phyloP scores from a whole-genome alignment of 2,113 vertebrate species.

The Scatophagus argus region DNA sequence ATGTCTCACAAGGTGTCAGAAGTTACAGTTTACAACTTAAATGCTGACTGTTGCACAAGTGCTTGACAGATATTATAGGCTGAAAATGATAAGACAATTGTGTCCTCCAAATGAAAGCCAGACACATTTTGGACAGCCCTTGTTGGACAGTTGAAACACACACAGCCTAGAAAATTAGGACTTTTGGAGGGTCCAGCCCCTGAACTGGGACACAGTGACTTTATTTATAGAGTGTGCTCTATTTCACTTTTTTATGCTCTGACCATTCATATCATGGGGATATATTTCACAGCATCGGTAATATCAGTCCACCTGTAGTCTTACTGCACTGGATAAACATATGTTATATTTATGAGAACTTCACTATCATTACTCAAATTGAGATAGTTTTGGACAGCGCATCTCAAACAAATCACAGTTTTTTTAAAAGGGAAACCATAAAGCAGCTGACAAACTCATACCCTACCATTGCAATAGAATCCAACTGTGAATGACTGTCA shows the following conservation, averaged over 20 bases:
- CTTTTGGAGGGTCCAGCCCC: constrained; percentile 38
- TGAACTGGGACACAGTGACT: constrained; percentile 44
- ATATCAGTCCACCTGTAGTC: constrained; percentile 31
- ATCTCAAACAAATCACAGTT: not conserved
- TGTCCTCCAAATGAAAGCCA: constrained; percentile 7
- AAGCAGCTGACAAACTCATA: constrained; percentile 38
- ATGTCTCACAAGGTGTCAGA: too few relatives aligned
- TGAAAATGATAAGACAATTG: not conserved
- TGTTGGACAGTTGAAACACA: constrained; percentile 14
- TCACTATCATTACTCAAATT: not conserved
- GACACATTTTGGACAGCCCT: constrained; percentile 18
- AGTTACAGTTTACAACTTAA: too few relatives aligned
- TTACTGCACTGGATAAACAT: constrained; percentile 14
- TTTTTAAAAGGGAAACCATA: constrained; percentile 27
- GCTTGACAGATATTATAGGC: not conserved
- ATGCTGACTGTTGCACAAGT: too few relatives aligned
- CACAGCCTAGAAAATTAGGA: constrained; percentile 25
- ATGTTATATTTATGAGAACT: constrained; percentile 21
- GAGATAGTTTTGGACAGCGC: constrained; percentile 6
- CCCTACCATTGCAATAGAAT: constrained; percentile 34
- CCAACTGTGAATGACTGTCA: constrained; percentile 29
- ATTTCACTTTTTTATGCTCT: constrained; percentile 48
- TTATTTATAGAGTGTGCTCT: constrained; percentile 59
- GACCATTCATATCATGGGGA: constrained; percentile 41
- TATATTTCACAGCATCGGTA: constrained; percentile 16